A percentile compares a stretch with the other conserved stretches of the same genome.
Conservation (phyloP, 53 echinoderm and acorn worm genomes). For the Paracentrotus lividus region DNA sequence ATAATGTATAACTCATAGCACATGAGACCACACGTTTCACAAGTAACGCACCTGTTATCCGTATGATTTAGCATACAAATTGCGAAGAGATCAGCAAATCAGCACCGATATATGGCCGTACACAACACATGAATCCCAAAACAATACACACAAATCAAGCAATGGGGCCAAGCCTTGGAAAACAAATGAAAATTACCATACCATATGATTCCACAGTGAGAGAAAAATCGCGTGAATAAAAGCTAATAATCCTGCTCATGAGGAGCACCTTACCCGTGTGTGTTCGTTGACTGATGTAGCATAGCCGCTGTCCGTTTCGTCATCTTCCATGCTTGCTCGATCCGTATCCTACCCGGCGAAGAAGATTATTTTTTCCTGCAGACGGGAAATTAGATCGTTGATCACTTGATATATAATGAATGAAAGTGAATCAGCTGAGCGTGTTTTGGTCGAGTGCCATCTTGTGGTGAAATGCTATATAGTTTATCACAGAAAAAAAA, state of each 20-base stretch:
- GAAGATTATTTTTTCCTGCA: background rate
- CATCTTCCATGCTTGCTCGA: constrained; percentile 93
- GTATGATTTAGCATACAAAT: constrained; percentile 8
- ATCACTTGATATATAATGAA: constrained; percentile 61
- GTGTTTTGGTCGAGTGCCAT: constrained; percentile 55
- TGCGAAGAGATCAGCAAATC: background rate
- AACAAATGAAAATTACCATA: constrained; percentile 19
- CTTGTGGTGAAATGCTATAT: constrained; percentile 43
- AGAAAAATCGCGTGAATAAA: constrained; percentile 34
- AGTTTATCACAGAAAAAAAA: background rate
- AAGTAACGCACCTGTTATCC: background rate
- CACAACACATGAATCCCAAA: constrained; percentile 7
- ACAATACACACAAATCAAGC: constrained; percentile 46
- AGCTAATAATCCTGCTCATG: constrained; percentile 59
- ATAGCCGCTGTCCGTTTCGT: constrained; percentile 98
- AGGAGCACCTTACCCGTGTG: constrained; percentile 87
- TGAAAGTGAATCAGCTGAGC: constrained; percentile 59
- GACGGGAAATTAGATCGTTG: constrained; percentile 62
- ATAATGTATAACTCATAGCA: background rate
- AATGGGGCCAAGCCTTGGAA: constrained; percentile 55
- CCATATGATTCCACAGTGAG: constrained; percentile 60
- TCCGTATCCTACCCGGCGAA: too few relatives aligned
- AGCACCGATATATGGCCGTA: constrained; percentile 17
- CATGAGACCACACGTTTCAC: background rate
- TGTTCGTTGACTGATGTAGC: constrained; percentile 93